Evolutionary conservation across 92 coral and sea anemone species (phyloP), one percentile per base, ranked within the genome.

Genomic region (Phenganax subtilis): DNA sequence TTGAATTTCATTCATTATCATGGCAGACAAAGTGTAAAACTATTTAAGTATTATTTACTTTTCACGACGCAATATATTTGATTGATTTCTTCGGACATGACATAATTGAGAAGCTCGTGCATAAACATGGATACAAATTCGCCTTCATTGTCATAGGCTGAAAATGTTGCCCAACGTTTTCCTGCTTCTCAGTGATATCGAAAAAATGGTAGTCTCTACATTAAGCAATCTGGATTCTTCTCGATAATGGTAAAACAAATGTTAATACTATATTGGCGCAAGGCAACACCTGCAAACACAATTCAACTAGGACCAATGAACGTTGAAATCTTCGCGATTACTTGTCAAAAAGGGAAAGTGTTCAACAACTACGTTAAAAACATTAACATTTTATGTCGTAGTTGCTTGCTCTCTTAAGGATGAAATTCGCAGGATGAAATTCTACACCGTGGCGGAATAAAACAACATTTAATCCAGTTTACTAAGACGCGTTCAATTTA

Each of bases 241-340:
- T 5, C 47, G 47, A 37, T 37, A 37, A 1, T 37, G 47, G 5
- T 37, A 5, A 37, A 37, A 37, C 47, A 37, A 37, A 37, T 1
- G 5, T 37, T 37, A 37, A 37, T 37, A 1, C 5, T 37, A 37
- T 37, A 37, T 37, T 5, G 47, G 63, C 63, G 83, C 47, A 28
- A 52, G 72, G 31, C 51, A 15, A 79, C 83, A 79, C 61, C 74
- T 65, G 74, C 72, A 8, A 63, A 64, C 73, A 17, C 20, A 7
- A 37, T 37, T 37, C 74, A 54, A 62, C 53, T 20, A 4, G 51
- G 17, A 64, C 61, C 73, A 68, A 68, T 65, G 61, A 79, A 17
- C 83, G 52, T 52, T 77, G 74, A 79, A 51, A 52, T 65, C 72
- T 54, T 63, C 31, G 15, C 83, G 47, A 60, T 65, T 63, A 53